A percentile compares a stretch with the other conserved stretches of the same genome.
Conservation (phyloP, 2,113 vertebrate species). For the Anseranas semipalmata region DNA sequence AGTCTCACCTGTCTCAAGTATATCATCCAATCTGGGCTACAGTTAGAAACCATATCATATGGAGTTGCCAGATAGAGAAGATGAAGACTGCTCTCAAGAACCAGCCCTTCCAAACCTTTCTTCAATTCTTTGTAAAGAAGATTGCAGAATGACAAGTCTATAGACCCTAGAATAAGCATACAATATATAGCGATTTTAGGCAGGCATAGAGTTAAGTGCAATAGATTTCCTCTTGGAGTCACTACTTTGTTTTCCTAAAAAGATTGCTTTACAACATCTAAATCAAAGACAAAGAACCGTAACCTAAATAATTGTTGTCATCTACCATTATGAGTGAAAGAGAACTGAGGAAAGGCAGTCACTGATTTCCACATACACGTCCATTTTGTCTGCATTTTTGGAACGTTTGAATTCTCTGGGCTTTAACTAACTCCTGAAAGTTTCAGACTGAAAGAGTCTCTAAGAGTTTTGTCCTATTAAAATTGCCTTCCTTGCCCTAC, state of each 20-base stretch:
- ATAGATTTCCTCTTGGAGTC: neutral
- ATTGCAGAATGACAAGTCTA: constrained; percentile 87
- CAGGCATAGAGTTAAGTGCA: neutral
- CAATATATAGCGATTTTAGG: neutral
- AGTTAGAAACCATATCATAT: constrained; percentile 84
- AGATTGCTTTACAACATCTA: neutral
- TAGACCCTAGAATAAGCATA: constrained; percentile 80
- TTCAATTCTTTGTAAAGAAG: constrained; percentile 88
- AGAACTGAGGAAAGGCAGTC: neutral
- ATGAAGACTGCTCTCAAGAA: constrained; percentile 90
- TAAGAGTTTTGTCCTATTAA: neutral
- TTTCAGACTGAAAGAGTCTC: neutral
- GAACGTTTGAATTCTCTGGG: neutral
- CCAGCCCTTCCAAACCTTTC: constrained; percentile 88
- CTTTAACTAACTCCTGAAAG: neutral
- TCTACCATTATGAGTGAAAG: neutral
- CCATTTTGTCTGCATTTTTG: neutral
- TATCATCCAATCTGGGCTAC: constrained; percentile 92
- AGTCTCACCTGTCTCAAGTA: constrained; percentile 88
- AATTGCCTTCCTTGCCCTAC: neutral
- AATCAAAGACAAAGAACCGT: neutral
- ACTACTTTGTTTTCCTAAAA: neutral
- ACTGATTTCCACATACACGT: neutral
- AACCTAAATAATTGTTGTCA: neutral
- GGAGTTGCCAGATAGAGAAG: constrained; percentile 92